Base-by-base conservation (phyloP, 2,888 invertebrate genomes). In the Alentia gelatinosa region DNA sequence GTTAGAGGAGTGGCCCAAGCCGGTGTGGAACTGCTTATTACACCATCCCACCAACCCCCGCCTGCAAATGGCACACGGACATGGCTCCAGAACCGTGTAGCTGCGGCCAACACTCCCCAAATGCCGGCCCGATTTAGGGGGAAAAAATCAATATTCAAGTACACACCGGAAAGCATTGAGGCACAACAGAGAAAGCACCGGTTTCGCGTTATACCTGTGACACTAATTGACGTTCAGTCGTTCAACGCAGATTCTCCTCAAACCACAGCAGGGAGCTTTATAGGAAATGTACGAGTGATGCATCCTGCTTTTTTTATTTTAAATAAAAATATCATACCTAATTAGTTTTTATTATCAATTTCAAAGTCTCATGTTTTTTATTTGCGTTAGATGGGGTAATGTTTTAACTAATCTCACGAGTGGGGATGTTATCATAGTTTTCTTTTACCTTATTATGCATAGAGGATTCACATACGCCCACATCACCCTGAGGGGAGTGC, bases 121-220 rank as follows among this genome's bases (percentile, higher is more conserved):
- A 79, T 79, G n/a, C 79, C 37, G 79, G 37, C 39, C 79, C 79
- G 79, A 79, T 79, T 37, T 79, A 23, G 79, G 39, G n/a, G 19
- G 79, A 79, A 74, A 4, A 79, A 79, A 79, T 79, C 79, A 79
- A 79, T 79, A 79, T 35, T 79, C 79, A 79, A 79, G 79, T 39
- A 39, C 79, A 39, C 39, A 1, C 37, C 74, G 33, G 74, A 79
- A 79, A 39, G 23, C 79, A 79, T 35, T 79, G 23, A 79, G 79
- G n/a, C 39, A 35, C 19, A 79, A 19, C 79, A 39, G 23, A 79
- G 39, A 79, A 79, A 79, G 37, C 39, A 79, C 39, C 19, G 79
- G 79, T 79, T 79, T 79, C 79, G 39, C 35, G 39, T 79, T 79
- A 79, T 79, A 79, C 79, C 79, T 23, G 37, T n/a, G 79, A 79